Conservation (phyloP, 2,888 invertebrate species). For the Lasioglossum zephyrum region DNA sequence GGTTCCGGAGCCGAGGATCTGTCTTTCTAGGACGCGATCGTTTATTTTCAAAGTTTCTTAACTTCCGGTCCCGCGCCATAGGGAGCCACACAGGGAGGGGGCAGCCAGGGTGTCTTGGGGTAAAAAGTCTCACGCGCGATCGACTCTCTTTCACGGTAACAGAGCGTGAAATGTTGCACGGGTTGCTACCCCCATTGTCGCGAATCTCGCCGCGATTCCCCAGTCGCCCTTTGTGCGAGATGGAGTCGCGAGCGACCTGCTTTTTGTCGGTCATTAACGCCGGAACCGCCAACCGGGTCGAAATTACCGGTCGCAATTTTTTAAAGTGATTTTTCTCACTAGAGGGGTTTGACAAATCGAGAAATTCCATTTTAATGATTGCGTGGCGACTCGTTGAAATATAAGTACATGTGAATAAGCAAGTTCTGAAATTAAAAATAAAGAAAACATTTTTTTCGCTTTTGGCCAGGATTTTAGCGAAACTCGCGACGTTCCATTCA, state of each 20-base stretch:
- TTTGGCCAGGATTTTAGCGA: neutral
- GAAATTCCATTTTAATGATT: no score
- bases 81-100: neutral
- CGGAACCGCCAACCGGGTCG: neutral
- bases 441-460: neutral
- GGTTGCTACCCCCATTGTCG: conserved; percentile 9
- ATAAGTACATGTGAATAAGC: no score
- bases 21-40: conserved; percentile 34
- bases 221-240: conserved; percentile 5
- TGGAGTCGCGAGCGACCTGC: neutral
- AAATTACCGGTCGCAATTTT: neutral
- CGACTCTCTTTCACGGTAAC: conserved; percentile 28
- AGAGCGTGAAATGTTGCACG: conserved; percentile 16
- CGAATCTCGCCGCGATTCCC: neutral
- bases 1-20: conserved; percentile 14
- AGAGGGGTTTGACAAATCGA: neutral
- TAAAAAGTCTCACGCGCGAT: conserved; percentile 49
- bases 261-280: conserved; percentile 3
- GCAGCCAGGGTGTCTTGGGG: neutral
- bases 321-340: neutral
- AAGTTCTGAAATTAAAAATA: neutral
- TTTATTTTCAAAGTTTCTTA: conserved; percentile 45
- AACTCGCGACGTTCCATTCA: neutral
- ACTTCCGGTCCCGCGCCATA: conserved; percentile 17
- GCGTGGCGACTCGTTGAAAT: no score